Evolutionary conservation across 2,888 invertebrate genomes (phyloP).

Genomic region (Agriopis marginaria): DNA sequence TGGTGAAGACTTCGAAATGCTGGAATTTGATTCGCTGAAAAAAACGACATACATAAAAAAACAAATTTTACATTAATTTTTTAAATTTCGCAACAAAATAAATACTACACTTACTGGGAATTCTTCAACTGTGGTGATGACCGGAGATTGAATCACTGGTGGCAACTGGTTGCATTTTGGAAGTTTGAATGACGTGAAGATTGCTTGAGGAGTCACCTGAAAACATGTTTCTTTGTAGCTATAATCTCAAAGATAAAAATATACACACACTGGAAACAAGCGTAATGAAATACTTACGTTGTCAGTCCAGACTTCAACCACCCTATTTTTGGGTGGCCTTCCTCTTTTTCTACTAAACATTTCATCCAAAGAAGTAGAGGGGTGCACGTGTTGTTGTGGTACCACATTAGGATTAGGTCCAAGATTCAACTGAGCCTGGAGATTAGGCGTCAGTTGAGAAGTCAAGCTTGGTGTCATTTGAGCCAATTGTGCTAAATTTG

Average conservation of each 20-base stretch:
- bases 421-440: constrained; percentile 77
- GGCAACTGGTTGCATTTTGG: constrained; percentile 89
- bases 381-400: constrained; percentile 76
- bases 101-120: constrained; percentile 73
- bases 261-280: no score
- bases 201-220: constrained; percentile 93
- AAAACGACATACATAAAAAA: neutral
- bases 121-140: constrained; percentile 77
- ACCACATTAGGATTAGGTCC: constrained; percentile 72
- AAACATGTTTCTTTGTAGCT: constrained; percentile 38
- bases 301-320: constrained; percentile 96
- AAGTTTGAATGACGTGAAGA: constrained; percentile 96
- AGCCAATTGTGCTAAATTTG: constrained; percentile 78
- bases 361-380: constrained; percentile 93
- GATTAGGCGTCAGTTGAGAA: constrained; percentile 75
- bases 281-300: constrained; percentile 85
- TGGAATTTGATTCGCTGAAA: constrained; percentile 86
- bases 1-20: constrained; percentile 87
- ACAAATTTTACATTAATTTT: neutral
- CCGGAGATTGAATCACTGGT: constrained; percentile 73
- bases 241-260: neutral
- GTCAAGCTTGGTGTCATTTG: constrained; percentile 80
- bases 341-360: constrained; percentile 97
- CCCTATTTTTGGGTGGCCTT: constrained; percentile 98
- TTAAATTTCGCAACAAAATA: neutral